Conservation (phyloP, 2,888 invertebrate genomes). For the Sericinus montela region DNA sequence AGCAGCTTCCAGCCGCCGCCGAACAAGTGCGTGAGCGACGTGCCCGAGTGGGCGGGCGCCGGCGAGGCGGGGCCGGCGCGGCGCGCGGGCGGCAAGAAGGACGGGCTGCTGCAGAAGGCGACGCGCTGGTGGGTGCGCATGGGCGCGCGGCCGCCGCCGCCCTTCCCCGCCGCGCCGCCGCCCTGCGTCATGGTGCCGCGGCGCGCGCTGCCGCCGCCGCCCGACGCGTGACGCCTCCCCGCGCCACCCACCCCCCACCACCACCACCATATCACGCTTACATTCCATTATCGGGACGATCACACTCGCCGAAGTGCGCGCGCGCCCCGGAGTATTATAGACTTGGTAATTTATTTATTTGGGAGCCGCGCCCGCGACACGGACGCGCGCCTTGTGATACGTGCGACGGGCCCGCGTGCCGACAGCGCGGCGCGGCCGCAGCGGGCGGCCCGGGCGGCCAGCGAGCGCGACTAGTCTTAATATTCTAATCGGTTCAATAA, state of each 20-base stretch:
- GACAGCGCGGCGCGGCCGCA: constrained; percentile 30
- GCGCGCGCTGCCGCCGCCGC: constrained; percentile 45
- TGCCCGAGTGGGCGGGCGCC: constrained; percentile 78
- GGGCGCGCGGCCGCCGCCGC: constrained; percentile 60
- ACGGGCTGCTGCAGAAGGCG: constrained; percentile 75
- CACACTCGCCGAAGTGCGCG: constrained; percentile 53
- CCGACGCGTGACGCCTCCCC: constrained; percentile 46
- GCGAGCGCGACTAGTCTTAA: constrained; percentile 48
- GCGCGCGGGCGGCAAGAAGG: constrained; percentile 54
- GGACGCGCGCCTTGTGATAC: constrained; percentile 40
- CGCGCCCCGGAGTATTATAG: constrained; percentile 69
- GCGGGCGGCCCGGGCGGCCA: constrained; percentile 24
- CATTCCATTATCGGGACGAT: constrained; percentile 75
- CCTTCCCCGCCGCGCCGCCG: constrained; percentile 45
- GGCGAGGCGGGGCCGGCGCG: constrained; percentile 34
- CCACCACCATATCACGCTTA: constrained; percentile 67
- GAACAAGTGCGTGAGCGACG: constrained; percentile 84
- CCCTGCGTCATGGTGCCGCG: constrained; percentile 54
- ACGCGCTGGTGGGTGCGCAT: constrained; percentile 76
- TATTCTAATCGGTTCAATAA: constrained; percentile 50
- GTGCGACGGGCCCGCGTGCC: constrained; percentile 38
- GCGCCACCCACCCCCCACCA: constrained; percentile 40
- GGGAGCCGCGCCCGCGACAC: constrained; percentile 43
- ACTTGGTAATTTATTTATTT: constrained; percentile 75
- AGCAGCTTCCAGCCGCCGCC: constrained; percentile 83